phyloP scores from a whole-genome alignment of 35 echinoderm and acorn worm genomes.

The Strongylocentrotus purpuratus region DNA sequence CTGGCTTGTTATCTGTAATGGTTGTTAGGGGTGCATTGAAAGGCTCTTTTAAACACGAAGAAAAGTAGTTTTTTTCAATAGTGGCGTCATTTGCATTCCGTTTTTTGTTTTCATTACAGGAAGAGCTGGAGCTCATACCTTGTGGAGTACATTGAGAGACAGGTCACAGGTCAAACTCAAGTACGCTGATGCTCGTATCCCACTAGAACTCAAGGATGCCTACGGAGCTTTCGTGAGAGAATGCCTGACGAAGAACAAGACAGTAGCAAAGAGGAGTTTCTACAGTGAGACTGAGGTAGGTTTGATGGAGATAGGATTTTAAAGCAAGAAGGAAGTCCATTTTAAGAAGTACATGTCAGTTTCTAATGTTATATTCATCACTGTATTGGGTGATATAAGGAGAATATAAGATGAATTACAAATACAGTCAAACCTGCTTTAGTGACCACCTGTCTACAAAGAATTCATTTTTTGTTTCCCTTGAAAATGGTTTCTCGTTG shows the following conservation, averaged over 20 bases:
- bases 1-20: too few species aligned
- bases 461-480: too few species aligned
- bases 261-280: slow-evolving; percentile 79
- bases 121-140: slow-evolving; percentile 74
- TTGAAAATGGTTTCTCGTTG: too few species aligned
- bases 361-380: background rate
- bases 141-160: slow-evolving; percentile 81
- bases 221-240: slow-evolving; percentile 96
- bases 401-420: too few species aligned
- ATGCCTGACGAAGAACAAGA: slow-evolving; percentile 87
- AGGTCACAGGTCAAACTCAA: slow-evolving; percentile 76
- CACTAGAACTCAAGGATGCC: slow-evolving; percentile 82
- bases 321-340: background rate
- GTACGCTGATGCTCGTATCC: slow-evolving; percentile 87
- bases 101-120: slow-evolving; percentile 66
- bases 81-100: background rate
- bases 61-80: too few species aligned
- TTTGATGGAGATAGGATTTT: background rate
- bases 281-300: slow-evolving; percentile 91
- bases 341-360: background rate
- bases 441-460: too few species aligned
- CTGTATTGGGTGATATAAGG: too few species aligned
- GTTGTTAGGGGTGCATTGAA: too few species aligned
- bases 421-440: too few species aligned
- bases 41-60: too few species aligned